Percentiles rank a stretch among this genome's conserved stretches.
phyloP scores from a whole-genome alignment of 2,888 invertebrate genomes.

The Myopa testacea region DNA sequence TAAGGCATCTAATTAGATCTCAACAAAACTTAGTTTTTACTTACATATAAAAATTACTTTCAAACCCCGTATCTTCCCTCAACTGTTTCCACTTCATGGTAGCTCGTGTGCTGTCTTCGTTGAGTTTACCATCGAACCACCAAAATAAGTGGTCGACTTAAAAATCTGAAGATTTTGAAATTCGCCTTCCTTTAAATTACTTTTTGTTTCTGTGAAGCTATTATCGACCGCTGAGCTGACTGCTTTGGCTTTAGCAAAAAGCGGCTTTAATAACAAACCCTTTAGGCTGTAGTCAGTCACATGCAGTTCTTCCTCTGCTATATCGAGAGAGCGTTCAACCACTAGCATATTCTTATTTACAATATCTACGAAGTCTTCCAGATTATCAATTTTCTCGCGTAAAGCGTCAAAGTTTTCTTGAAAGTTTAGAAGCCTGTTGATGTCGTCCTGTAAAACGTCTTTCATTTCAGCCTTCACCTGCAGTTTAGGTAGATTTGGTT shows the following conservation, averaged over 20 bases:
- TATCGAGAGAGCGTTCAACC: conserved; percentile 73
- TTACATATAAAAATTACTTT: neutral
- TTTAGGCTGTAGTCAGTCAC: conserved; percentile 73
- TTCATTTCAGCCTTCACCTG: conserved; percentile 64
- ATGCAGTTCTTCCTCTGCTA: conserved; percentile 73
- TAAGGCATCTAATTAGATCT: too few species aligned
- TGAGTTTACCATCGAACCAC: conserved; percentile 12
- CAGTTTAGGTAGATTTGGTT: neutral
- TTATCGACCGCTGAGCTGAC: conserved; percentile 37
- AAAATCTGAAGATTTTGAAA: conserved; percentile 64
- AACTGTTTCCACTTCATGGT: neutral
- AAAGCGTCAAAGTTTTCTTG: conserved; percentile 71
- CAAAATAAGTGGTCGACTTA: conserved; percentile 64
- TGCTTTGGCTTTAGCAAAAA: conserved; percentile 65
- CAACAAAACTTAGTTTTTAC: too few species aligned
- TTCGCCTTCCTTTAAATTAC: conserved; percentile 58
- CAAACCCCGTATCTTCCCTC: too few species aligned
- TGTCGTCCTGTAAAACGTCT: conserved; percentile 66
- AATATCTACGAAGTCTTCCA: conserved; percentile 71
- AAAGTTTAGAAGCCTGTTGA: conserved; percentile 71
- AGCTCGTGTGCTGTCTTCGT: neutral
- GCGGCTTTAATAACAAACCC: conserved; percentile 72
- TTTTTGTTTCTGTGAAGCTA: conserved; percentile 44
- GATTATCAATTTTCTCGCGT: conserved; percentile 71
- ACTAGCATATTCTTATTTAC: conserved; percentile 71